Evolutionary conservation across 2,113 vertebrate genomes (phyloP), one percentile per base, ranked within the genome.

Genomic region (Tenebrosternarchus preto): DNA sequence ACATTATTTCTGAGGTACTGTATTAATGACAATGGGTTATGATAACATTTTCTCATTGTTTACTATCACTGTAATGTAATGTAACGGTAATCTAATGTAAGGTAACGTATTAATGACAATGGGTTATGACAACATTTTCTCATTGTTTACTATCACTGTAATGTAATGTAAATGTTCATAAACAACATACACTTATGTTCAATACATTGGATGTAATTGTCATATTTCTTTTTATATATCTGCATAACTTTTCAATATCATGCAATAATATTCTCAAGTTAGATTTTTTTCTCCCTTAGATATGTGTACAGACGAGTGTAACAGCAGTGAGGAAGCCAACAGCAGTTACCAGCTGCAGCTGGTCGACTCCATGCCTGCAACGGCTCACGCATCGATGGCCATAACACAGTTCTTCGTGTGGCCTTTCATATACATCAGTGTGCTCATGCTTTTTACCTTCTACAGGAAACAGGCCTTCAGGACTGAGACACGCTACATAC

Each of bases 401-500:
- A 46, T 82, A 68, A 85, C 77, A 1, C 86, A 87, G 74, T 20
- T 80, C 17, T 27, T 84, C 55, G 66, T 85, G 1, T 85, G 84
- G 84, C 74, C 85, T 11, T 83, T 84, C 31, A 36, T 82, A 27
- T 88, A 82, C 19, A 20, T 88, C 24, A 72, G 72, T 55, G 59
- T 77, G 43, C 36, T 89, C 15, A 88, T 89, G 79, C 61, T 88
- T 31, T 59, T 79, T 0, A 79, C 78, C 12, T 86, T 84, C 56
- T 82, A 76, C 59, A 89, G 46, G 36, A 88, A 80, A 64, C 76
- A 81, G 31, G 33, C 60, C 19, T 84, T 87, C 66, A 78, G 79
- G 50, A 73, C 77, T 25, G 77, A 87, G 27, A 72, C 84, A 1
- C 85, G 87, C 20, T 89, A 89, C 53, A 61, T 89, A 20, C 22